Base-by-base conservation (phyloP, 2,797 vertebrate species). In the Galago senegalensis region DNA sequence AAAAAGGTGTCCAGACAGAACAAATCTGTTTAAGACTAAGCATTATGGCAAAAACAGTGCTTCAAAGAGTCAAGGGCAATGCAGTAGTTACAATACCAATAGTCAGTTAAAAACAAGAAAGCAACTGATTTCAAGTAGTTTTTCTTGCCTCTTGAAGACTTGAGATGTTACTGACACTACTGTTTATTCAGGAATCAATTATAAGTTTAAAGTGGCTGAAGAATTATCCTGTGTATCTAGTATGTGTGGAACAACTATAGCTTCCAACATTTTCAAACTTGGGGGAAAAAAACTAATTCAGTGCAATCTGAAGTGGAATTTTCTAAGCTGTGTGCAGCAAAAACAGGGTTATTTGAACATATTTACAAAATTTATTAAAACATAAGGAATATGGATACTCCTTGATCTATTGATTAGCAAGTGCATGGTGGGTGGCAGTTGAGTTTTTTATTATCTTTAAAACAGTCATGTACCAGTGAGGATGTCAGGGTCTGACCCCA, bases 241-340 rank as follows among this genome's bases (percentile, higher is more conserved):
- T 40, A 43, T 27, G 14, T 34, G 10, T 49, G 10, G 43, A 93
- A 60, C n/a, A 83, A 29, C 0, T 56, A 23, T 69, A 79, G 16
- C 29, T n/a, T n/a, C 89, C 40, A 87, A 72, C 43, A 67, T 17
- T 89, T 90, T 94, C 53, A 76, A 89, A 89, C 7, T 56, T 93
- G 60, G 58, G 27, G 14, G 49, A 40, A 73, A 49, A 56, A n/a
- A 91, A 67, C 3, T 34, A 88, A 49, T 73, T 93, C 80, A 77
- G 13, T 31, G 61, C 11, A 96, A 80, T 43, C 31, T 70, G 12
- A 89, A 69, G 9, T 53, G 4, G 31, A 63, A 89, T 53, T n/a
- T 89, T 23, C 43, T 91, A 89, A 95, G 70, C 25, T 58, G 29
- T 16, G 1, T 86, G 27, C 56, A 83, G 53, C 49, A 75, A 61